phyloP scores from a whole-genome alignment of 2,113 vertebrate species.

The Pelecanoides urinatrix region DNA sequence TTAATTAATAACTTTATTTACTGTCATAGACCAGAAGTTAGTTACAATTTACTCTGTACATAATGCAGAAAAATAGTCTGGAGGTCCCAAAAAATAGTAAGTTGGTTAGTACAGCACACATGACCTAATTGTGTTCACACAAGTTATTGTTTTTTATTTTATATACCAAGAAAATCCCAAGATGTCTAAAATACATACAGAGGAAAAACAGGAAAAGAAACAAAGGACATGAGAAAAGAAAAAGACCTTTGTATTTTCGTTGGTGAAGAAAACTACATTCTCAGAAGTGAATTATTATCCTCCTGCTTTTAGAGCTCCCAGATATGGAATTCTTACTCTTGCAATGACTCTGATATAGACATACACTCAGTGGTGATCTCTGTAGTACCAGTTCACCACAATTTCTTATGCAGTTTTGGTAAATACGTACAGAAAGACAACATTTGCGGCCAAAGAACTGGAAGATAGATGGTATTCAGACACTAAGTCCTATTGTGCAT shows the following conservation, averaged over 20 bases:
- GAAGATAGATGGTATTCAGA: neutral
- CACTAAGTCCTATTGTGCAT: neutral
- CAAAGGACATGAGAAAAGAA: neutral
- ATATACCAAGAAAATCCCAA: neutral
- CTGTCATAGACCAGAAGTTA: neutral
- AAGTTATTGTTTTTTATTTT: neutral
- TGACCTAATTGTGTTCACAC: neutral
- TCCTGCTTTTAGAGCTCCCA: neutral
- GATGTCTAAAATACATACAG: neutral
- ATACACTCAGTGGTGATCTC: neutral
- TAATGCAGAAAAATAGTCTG: neutral
- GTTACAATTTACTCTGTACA: neutral
- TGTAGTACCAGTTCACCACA: neutral
- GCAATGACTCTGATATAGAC: neutral
- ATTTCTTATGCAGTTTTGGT: neutral
- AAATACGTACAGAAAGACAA: neutral
- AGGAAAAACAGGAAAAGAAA: neutral
- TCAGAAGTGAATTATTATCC: neutral
- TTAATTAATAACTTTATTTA: neutral
- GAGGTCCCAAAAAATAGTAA: neutral
- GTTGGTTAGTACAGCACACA: neutral
- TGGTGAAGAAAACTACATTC: neutral
- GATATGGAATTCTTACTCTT: neutral
- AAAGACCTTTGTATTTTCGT: neutral
- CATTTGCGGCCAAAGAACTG: neutral